Conservation (phyloP, 2,113 vertebrate genomes). For the Amphiprion percula region DNA sequence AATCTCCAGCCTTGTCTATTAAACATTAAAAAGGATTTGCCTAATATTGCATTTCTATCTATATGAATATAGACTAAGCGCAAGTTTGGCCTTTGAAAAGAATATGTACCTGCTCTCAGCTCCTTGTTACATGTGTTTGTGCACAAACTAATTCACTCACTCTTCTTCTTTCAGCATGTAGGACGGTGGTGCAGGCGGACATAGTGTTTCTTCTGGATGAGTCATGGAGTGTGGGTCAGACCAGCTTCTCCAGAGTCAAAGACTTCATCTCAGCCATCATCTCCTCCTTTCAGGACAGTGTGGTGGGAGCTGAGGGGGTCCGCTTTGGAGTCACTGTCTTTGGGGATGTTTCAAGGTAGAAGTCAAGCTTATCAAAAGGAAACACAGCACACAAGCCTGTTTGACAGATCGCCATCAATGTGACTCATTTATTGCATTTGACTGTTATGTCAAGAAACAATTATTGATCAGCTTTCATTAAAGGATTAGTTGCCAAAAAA, state of each 20-base stretch:
- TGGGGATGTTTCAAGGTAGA: constrained; percentile 85
- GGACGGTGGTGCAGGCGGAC: constrained; percentile 84
- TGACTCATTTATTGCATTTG: no score
- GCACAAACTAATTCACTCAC: neutral
- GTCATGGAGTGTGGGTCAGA: constrained; percentile 79
- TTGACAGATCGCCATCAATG: no score
- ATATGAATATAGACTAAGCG: no score
- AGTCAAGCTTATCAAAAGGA: neutral
- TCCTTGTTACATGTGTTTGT: neutral
- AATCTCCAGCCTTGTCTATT: no score
- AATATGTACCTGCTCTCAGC: neutral
- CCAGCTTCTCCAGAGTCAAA: constrained; percentile 81
- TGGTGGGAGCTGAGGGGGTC: constrained; percentile 83
- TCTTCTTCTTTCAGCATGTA: constrained; percentile 83
- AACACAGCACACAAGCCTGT: neutral
- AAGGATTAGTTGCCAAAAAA: no score
- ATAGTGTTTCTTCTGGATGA: constrained; percentile 90
- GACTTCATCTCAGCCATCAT: constrained; percentile 84
- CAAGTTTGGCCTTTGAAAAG: neutral
- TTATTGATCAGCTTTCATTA: neutral
- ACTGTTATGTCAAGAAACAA: neutral
- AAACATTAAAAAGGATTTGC: no score
- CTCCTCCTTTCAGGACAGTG: constrained; percentile 78
- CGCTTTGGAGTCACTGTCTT: constrained; percentile 89
- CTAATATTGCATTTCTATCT: neutral